Percentiles rank a stretch among this genome's conserved stretches.
Conservation (phyloP, 2,113 vertebrate species). For the Coregonus clupeaformis region DNA sequence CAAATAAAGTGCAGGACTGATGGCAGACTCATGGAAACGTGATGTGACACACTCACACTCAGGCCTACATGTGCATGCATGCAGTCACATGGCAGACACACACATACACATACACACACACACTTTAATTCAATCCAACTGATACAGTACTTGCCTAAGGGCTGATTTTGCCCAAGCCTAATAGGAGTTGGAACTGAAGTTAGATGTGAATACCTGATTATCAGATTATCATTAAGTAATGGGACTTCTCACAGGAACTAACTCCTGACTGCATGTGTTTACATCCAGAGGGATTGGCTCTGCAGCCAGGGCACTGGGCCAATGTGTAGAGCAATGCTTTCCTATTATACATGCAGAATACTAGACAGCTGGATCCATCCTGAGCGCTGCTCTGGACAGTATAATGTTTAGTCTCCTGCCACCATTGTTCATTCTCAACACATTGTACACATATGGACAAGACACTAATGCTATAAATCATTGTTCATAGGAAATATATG, state of each 20-base stretch:
- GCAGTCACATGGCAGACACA: too few species aligned
- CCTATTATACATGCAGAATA: not conserved
- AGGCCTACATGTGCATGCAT: not conserved
- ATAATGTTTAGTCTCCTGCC: conserved; percentile 3
- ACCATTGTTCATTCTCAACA: not conserved
- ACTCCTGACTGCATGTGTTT: conserved; percentile 5
- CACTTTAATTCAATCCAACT: not conserved
- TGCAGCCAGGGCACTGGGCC: conserved; percentile 10
- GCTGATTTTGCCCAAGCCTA: conserved; percentile 10
- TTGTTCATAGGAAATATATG: too few species aligned
- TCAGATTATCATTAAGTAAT: conserved; percentile 16
- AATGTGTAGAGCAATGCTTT: not conserved
- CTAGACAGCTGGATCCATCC: conserved; percentile 18
- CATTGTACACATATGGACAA: too few species aligned
- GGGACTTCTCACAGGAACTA: conserved; percentile 2
- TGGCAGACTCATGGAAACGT: conserved; percentile 31
- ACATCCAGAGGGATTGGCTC: conserved; percentile 14
- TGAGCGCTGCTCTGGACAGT: not conserved
- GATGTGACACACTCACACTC: too few species aligned
- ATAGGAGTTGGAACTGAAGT: conserved; percentile 27
- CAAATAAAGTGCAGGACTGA: conserved; percentile 34
- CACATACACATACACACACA: too few species aligned
- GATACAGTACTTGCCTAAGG: conserved; percentile 18
- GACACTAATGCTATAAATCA: too few species aligned
- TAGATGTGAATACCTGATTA: conserved; percentile 22